A percentile compares a stretch with the other conserved stretches of the same genome.
Conservation (phyloP, 2,797 vertebrate genomes). For the Falco biarmicus region DNA sequence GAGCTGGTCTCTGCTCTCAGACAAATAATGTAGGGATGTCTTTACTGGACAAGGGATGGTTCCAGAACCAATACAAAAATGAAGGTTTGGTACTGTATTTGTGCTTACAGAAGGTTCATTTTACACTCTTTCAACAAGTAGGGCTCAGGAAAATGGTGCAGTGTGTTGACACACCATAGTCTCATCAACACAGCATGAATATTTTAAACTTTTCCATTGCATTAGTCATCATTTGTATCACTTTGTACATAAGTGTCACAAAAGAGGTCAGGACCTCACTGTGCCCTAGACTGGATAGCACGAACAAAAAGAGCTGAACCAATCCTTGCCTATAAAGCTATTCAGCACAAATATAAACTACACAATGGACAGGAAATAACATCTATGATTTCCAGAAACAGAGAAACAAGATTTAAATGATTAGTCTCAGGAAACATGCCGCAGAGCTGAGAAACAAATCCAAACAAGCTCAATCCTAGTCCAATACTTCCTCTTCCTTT, state of each 20-base stretch:
- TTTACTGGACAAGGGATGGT: background rate
- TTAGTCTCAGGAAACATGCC: background rate
- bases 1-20: background rate
- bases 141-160: background rate
- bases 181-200: background rate
- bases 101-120: background rate
- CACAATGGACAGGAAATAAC: background rate
- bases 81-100: background rate
- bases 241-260: background rate
- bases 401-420: background rate
- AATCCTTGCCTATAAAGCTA: background rate
- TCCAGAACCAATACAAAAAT: background rate
- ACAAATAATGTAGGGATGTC: background rate
- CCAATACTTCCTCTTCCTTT: background rate
- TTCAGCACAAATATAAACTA: background rate
- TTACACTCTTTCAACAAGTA: background rate
- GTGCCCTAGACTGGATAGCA: background rate
- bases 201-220: constrained; percentile 1
- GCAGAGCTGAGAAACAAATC: background rate
- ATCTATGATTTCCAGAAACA: background rate
- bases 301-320: background rate
- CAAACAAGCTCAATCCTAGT: background rate
- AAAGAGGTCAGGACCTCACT: background rate
- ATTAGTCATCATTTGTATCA: background rate
- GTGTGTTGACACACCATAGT: background rate